These are phyloP conservation scores for Lophius piscatorius DNA, from an alignment of 2,113 vertebrate species.

Conservation along the genomic window DNA sequence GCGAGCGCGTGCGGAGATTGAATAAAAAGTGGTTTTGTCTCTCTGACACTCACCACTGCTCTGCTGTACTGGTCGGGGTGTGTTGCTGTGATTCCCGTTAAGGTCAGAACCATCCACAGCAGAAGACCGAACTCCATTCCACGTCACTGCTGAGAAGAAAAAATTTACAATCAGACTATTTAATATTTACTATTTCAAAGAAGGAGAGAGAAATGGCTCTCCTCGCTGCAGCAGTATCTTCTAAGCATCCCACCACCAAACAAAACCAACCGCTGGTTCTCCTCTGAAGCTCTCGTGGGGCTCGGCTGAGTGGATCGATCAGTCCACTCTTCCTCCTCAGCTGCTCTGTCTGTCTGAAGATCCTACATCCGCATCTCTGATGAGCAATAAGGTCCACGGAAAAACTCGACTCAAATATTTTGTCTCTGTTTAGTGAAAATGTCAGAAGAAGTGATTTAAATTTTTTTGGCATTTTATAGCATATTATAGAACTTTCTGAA, in stretches of 20 bases:
- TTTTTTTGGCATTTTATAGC: too few relatives aligned
- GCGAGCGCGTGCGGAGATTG: too few relatives aligned
- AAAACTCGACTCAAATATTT: too few relatives aligned
- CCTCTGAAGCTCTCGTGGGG: constrained; percentile 47
- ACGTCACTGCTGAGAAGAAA: constrained; percentile 19
- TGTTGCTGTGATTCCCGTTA: constrained; percentile 36
- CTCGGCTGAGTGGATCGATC: constrained; percentile 67
- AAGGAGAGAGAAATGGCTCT: too few relatives aligned
- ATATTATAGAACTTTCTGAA: too few relatives aligned
- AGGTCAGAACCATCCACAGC: constrained; percentile 37
- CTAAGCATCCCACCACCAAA: neutral
- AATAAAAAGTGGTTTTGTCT: too few relatives aligned
- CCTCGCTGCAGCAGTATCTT: constrained; percentile 2
- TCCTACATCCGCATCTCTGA: too few relatives aligned
- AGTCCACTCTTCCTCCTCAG: neutral
- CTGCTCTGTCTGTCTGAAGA: too few relatives aligned
- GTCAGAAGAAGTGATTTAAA: too few relatives aligned
- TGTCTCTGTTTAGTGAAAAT: too few relatives aligned
- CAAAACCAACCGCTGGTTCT: constrained; percentile 58
- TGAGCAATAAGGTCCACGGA: too few relatives aligned
- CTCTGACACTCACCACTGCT: constrained; percentile 74
- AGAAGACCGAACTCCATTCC: constrained; percentile 53
- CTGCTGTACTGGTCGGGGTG: constrained; percentile 66
- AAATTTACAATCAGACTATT: neutral
- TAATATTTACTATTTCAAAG: too few relatives aligned